These are phyloP conservation scores for Bicyclus anynana DNA, from an alignment of 1,140 invertebrate genomes.

Conservation along the genomic window DNA sequence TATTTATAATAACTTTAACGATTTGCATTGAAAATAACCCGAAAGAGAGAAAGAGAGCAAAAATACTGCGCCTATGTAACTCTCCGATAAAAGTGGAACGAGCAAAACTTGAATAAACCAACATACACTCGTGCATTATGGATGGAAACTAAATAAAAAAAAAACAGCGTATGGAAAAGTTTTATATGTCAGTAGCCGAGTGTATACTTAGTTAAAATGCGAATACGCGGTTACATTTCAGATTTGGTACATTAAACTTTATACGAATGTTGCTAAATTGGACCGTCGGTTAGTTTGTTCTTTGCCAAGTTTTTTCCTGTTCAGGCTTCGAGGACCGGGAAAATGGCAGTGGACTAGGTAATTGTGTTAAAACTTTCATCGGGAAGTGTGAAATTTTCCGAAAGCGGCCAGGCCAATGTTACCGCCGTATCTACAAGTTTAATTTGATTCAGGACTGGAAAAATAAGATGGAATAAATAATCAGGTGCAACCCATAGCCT, in stretches of 20 bases:
- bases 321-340: slow-evolving; percentile 51
- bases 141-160: slow-evolving; percentile 28
- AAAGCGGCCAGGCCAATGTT: slow-evolving; percentile 49
- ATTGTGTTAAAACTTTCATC: slow-evolving; percentile 75
- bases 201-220: slow-evolving; percentile 52
- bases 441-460: slow-evolving; percentile 60
- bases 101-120: slow-evolving; percentile 21
- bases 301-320: slow-evolving; percentile 72
- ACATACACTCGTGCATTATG: slow-evolving; percentile 20
- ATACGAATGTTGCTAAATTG: slow-evolving; percentile 69
- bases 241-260: slow-evolving; percentile 73
- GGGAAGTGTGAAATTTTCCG: slow-evolving; percentile 68
- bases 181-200: slow-evolving; percentile 30
- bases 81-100: slow-evolving; percentile 14
- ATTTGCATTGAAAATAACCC: background rate
- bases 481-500: background rate
- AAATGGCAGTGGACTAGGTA: slow-evolving; percentile 63
- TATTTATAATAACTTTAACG: too few species aligned
- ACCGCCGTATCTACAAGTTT: slow-evolving; percentile 57
- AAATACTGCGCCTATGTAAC: background rate
- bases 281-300: slow-evolving; percentile 71
- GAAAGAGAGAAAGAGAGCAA: background rate
- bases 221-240: slow-evolving; percentile 55
- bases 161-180: slow-evolving; percentile 31
- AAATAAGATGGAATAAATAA: slow-evolving; percentile 18